These are phyloP conservation scores for Biston betularia DNA, from an alignment of 2,888 invertebrate species.

Conservation along the genomic window DNA sequence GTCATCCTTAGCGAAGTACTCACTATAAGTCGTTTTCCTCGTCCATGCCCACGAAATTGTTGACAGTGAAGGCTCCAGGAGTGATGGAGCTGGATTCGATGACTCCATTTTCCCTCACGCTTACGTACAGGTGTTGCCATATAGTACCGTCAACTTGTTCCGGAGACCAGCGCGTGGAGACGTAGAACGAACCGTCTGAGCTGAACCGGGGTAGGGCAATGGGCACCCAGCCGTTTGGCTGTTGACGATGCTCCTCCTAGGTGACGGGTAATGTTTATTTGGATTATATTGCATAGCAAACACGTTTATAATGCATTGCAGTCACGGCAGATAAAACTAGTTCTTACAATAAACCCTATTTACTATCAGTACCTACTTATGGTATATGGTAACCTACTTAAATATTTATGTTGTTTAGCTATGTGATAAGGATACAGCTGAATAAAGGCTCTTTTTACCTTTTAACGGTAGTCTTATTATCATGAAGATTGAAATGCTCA, in stretches of 20 bases:
- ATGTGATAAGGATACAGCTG: too few species aligned
- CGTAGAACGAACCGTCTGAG: constrained; percentile 70
- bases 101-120: constrained; percentile 61
- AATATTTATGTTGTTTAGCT: too few species aligned
- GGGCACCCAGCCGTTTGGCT: constrained; percentile 90
- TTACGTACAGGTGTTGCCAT: constrained; percentile 82
- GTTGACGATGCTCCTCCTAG: constrained; percentile 80
- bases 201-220: constrained; percentile 86
- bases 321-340: too few species aligned
- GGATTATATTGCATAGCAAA: neutral
- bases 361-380: too few species aligned
- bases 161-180: constrained; percentile 75
- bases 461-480: too few species aligned
- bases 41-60: constrained; percentile 84
- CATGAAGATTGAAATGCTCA: constrained; percentile 42
- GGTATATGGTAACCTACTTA: too few species aligned
- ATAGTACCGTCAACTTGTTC: constrained; percentile 72
- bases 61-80: constrained; percentile 87
- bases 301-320: too few species aligned
- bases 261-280: neutral
- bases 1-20: constrained; percentile 50
- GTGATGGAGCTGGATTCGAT: constrained; percentile 77
- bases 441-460: too few species aligned
- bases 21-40: constrained; percentile 70
- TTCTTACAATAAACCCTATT: too few species aligned